Conservation (phyloP, 2,888 invertebrate genomes). For the Bruchidius siliquastri region DNA sequence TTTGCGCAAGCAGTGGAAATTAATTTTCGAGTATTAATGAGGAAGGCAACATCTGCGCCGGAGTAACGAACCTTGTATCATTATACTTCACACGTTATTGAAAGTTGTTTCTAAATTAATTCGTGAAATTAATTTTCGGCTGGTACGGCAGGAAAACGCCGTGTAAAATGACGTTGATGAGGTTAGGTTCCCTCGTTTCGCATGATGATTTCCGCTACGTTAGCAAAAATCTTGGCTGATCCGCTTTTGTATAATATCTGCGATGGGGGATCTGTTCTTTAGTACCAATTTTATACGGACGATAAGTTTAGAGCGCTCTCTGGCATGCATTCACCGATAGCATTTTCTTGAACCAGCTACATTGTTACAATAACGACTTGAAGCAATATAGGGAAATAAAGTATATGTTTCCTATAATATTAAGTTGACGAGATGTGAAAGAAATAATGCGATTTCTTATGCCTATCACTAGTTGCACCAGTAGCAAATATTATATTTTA, state of each 20-base stretch:
- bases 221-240: background rate
- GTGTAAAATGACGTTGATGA: background rate
- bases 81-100: slow-evolving; percentile 17
- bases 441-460: no score
- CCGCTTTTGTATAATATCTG: background rate
- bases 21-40: slow-evolving; percentile 15
- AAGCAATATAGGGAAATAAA: background rate
- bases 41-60: slow-evolving; percentile 13
- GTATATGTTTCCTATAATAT: no score
- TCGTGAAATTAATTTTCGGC: slow-evolving; percentile 9
- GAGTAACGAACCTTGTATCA: slow-evolving; percentile 16
- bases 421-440: no score
- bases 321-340: background rate
- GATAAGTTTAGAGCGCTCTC: background rate
- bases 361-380: background rate
- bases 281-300: background rate
- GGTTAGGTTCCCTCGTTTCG: background rate
- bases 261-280: background rate
- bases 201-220: background rate
- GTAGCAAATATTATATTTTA: no score
- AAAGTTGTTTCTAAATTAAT: slow-evolving; percentile 17
- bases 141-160: background rate
- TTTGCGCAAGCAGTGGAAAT: slow-evolving; percentile 9
- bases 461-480: no score
- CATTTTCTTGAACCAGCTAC: background rate